Evolutionary conservation across 2,888 invertebrate species (phyloP).

Genomic region (Perdita meconis): DNA sequence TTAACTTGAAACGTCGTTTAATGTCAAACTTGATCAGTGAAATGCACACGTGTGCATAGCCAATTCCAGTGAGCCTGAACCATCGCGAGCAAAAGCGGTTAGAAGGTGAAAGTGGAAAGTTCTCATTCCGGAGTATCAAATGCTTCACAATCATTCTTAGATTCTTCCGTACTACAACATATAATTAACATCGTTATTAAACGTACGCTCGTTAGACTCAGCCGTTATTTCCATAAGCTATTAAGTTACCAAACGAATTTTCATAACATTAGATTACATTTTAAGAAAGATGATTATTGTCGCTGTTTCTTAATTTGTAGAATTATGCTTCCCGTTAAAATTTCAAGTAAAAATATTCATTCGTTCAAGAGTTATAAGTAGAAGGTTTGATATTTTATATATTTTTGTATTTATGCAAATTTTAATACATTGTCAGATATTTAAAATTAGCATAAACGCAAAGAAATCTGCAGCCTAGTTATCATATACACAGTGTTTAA

Average conservation of each 20-base stretch:
- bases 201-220: slow-evolving; percentile 3
- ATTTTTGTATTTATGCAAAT: too few relatives aligned
- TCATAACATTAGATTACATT: background rate
- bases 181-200: slow-evolving; percentile 27
- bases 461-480: too few relatives aligned
- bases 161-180: slow-evolving; percentile 5
- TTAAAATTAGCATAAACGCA: too few relatives aligned
- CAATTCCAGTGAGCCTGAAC: background rate
- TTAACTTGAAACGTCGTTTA: background rate
- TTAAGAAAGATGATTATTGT: background rate
- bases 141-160: slow-evolving; percentile 16
- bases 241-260: background rate
- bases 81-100: slow-evolving; percentile 5
- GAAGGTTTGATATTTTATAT: too few relatives aligned
- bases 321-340: background rate
- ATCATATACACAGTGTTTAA: too few relatives aligned
- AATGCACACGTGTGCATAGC: background rate
- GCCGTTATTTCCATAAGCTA: background rate
- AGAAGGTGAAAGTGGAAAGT: slow-evolving; percentile 36
- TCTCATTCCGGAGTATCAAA: slow-evolving; percentile 8
- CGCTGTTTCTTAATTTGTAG: background rate
- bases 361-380: too few relatives aligned
- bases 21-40: slow-evolving; percentile 8
- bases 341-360: background rate
- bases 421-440: too few relatives aligned